Evolutionary conservation across 2,113 vertebrate species (phyloP).

Genomic region (Alces alces): DNA sequence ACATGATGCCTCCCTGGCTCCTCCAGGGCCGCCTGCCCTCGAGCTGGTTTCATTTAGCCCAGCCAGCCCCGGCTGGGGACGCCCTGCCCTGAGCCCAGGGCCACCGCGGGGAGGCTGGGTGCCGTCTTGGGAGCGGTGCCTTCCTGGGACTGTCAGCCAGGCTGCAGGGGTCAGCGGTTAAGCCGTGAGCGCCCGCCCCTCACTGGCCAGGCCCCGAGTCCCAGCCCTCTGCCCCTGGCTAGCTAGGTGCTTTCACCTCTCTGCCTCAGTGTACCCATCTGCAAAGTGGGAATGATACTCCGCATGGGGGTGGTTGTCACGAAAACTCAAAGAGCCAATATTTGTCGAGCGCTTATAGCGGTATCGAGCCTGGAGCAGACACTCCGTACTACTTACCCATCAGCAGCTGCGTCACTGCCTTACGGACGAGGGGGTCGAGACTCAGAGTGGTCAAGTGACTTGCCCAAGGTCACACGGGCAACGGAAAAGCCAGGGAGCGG

Average conservation of each 20-base stretch:
- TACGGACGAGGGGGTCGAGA: not conserved
- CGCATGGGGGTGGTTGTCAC: fast-evolving
- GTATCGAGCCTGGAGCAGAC: too few relatives aligned
- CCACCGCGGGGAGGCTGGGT: fast-evolving
- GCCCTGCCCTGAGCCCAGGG: not conserved
- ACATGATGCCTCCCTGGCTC: not conserved
- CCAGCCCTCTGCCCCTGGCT: not conserved
- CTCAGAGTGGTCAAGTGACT: not conserved
- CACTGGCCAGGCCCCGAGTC: not conserved
- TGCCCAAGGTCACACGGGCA: not conserved
- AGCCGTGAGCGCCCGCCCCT: fast-evolving
- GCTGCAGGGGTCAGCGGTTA: not conserved
- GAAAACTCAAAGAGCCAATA: not conserved
- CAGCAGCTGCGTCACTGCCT: not conserved
- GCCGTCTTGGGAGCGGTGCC: fast-evolving
- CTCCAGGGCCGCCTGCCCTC: not conserved
- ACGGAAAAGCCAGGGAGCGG: not conserved
- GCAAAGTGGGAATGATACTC: not conserved
- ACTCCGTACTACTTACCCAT: not conserved
- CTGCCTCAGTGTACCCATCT: not conserved
- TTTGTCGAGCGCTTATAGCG: not conserved
- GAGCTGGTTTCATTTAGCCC: not conserved
- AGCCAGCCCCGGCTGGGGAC: not conserved
- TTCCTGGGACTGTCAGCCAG: not conserved
- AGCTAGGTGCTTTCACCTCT: not conserved